These are phyloP conservation scores for Batillaria attramentaria DNA, from an alignment of 1,140 invertebrate genomes.

Conservation along the genomic window DNA sequence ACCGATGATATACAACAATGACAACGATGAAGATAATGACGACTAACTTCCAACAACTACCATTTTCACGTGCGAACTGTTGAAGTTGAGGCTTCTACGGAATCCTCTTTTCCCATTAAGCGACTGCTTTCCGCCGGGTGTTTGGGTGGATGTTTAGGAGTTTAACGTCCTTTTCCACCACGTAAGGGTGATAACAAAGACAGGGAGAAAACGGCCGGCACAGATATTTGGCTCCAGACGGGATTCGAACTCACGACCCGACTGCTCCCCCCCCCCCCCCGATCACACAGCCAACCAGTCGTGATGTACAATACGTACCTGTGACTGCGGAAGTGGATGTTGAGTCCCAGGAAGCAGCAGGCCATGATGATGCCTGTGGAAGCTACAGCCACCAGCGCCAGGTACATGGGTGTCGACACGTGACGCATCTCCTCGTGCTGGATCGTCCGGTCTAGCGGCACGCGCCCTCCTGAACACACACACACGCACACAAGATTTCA, in stretches of 20 bases:
- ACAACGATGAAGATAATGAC: constrained; percentile 1
- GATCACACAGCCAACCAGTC: background rate
- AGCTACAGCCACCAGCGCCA: constrained; percentile 87
- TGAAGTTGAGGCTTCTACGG: no score
- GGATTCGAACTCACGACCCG: no score
- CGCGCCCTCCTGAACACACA: constrained; percentile 75
- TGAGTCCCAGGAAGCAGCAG: constrained; percentile 94
- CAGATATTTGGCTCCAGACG: no score
- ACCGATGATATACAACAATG: background rate
- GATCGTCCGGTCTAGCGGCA: constrained; percentile 93
- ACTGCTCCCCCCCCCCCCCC: background rate
- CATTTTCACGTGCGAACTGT: no score
- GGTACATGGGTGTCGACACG: constrained; percentile 72
- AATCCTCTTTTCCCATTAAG: no score
- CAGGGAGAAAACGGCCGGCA: no score
- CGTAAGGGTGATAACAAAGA: background rate
- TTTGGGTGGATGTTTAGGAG: no score
- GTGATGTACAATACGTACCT: constrained; percentile 76
- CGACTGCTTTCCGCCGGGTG: no score
- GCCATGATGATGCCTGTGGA: constrained; percentile 94
- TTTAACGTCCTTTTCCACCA: no score
- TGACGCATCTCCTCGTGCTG: constrained; percentile 76
- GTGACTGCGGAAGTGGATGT: constrained; percentile 96
- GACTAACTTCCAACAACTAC: no score
- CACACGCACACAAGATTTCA: background rate